Conservation (phyloP, 2,888 invertebrate species). For the Autographa pulchrina region DNA sequence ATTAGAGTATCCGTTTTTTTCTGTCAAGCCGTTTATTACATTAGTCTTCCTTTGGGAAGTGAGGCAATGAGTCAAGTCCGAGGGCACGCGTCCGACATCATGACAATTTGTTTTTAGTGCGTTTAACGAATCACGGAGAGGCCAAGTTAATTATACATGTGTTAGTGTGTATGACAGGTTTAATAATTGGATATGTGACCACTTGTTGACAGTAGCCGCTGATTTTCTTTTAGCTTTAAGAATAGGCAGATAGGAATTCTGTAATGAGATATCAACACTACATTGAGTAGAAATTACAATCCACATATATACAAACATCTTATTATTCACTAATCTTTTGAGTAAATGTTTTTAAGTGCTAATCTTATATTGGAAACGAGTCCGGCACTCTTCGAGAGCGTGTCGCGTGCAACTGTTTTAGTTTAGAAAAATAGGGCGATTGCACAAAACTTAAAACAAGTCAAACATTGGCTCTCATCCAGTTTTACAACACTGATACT, state of each 20-base stretch:
- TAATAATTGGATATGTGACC: slow-evolving; percentile 18
- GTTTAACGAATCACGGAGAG: slow-evolving; percentile 38
- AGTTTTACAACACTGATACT: slow-evolving; percentile 80
- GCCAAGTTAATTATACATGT: slow-evolving; percentile 25
- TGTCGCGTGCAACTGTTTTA: slow-evolving; percentile 85
- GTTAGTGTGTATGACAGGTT: slow-evolving; percentile 26
- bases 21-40: slow-evolving; percentile 82
- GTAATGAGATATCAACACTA: not conserved
- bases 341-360: slow-evolving; percentile 28
- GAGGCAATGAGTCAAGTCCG: slow-evolving; percentile 75
- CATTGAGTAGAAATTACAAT: not conserved
- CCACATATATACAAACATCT: not conserved
- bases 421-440: slow-evolving; percentile 88
- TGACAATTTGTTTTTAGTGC: slow-evolving; percentile 42
- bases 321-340: slow-evolving; percentile 13
- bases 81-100: slow-evolving; percentile 73
- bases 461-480: slow-evolving; percentile 83
- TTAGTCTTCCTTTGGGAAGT: slow-evolving; percentile 77
- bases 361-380: slow-evolving; percentile 48
- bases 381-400: slow-evolving; percentile 64
- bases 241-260: not conserved
- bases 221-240: not conserved
- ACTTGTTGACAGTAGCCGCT: not conserved
- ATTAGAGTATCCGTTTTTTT: slow-evolving; percentile 88
- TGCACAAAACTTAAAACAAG: slow-evolving; percentile 86